Percentiles rank a stretch among this genome's conserved stretches.
Conservation (phyloP, 1,140 invertebrate species). For the Bombus superbus region DNA sequence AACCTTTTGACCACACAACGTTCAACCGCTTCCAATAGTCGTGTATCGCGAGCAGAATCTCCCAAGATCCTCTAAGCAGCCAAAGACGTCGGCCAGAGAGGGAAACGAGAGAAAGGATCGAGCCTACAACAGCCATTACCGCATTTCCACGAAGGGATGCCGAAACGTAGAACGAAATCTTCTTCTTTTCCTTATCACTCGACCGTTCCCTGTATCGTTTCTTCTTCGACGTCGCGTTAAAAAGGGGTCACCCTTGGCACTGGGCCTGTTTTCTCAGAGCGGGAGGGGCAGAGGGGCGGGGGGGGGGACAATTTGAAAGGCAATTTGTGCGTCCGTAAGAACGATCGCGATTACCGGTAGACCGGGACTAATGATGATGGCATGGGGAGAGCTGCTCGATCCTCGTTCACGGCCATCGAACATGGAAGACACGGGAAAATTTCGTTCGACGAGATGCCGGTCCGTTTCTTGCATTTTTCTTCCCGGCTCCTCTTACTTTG, state of each 20-base stretch:
- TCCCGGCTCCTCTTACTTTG: background rate
- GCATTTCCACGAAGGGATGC: constrained; percentile 62
- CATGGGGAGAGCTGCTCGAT: constrained; percentile 9
- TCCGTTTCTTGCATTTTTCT: constrained; percentile 33
- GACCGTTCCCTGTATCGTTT: background rate
- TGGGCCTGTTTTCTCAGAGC: constrained; percentile 61
- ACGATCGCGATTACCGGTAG: constrained; percentile 70
- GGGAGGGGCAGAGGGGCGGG: no score
- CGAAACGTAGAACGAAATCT: constrained; percentile 37
- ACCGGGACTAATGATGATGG: constrained; percentile 72
- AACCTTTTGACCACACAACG: background rate
- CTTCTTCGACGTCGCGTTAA: constrained; percentile 53
- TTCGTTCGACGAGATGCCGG: constrained; percentile 48
- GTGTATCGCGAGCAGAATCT: background rate
- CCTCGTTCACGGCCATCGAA: constrained; percentile 55
- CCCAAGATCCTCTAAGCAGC: background rate
- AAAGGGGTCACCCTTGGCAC: constrained; percentile 66
- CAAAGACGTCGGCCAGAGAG: background rate
- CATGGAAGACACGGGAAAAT: constrained; percentile 57
- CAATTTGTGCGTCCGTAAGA: constrained; percentile 72
- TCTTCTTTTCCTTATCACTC: constrained; percentile 48
- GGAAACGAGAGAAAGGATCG: constrained; percentile 56
- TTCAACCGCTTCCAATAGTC: background rate
- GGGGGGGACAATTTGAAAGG: constrained; percentile 68
- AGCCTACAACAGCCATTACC: constrained; percentile 51